Evolutionary conservation across 2,113 vertebrate species (phyloP), one percentile per base, ranked within the genome.

Genomic region (Odobenus rosmarus): DNA sequence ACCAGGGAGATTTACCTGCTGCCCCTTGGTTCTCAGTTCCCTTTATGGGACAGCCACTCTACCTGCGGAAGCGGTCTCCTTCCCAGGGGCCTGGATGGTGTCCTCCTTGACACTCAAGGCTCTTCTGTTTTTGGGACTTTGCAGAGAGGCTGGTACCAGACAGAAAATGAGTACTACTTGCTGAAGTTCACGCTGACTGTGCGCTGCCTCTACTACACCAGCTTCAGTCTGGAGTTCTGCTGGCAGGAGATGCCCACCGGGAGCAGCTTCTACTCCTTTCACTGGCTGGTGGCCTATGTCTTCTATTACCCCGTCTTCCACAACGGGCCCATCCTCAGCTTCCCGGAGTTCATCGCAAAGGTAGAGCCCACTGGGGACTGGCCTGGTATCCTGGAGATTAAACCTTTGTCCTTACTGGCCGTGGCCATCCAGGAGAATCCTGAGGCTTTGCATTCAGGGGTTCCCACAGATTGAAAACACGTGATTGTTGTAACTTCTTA

Each of bases 221-320:
- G 99, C 98, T 99, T 99, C 98, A 98, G 99, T 95, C 98, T 99
- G 67, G 99, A 99, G 98, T 98, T 99, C 59, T 99, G 99, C 98
- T 99, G 99, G 99, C 97, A 81, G 31, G 97, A 97, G 80, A 93
- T 80, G 72, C 79, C 86, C 0, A 2, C 81, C 0, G 21, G 14
- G 2, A 10, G 15, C 0, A 4, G 53, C 36, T 80, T 93, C 46
- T 96, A 91, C 82, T 99, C 99, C 1, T 99, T 99, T 28, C 97
- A 96, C 77, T 99, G 99, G 99, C 97, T 99, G 97, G 91, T 99
- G 93, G 99, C 99, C 7, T 99, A 99, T 3, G 99, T 99, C 51
- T 99, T 99, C 97, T 99, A 99, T 89, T 99, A 99, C 95, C 99
- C 99, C 0, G 99, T 99, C 13, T 99, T 99, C 99, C 99, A 99